These are phyloP conservation scores for Bellardia bayeri DNA, from an alignment of 2,888 invertebrate species.

Conservation along the genomic window DNA sequence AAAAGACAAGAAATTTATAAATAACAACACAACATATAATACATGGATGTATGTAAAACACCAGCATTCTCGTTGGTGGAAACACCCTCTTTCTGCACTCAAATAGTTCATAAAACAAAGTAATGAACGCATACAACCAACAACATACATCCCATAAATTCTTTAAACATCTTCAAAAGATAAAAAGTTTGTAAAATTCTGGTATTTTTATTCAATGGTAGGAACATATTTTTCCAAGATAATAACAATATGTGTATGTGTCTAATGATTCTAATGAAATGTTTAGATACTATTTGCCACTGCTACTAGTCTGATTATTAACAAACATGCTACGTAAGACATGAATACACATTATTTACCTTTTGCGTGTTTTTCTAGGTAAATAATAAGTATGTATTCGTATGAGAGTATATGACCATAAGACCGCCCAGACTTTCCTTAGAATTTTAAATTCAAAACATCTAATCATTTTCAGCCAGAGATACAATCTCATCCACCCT, in stretches of 20 bases:
- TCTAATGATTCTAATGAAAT: conserved; percentile 18
- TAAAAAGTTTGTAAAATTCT: conserved; percentile 3
- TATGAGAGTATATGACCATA: not conserved
- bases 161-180: conserved; percentile 4
- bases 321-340: not conserved
- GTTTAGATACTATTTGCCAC: conserved; percentile 12
- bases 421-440: conserved; percentile 12
- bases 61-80: not conserved
- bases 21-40: not conserved
- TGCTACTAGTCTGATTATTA: not conserved
- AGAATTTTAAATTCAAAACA: conserved; percentile 27
- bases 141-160: conserved; percentile 20
- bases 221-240: not conserved
- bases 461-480: conserved; percentile 8
- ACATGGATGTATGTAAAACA: not conserved
- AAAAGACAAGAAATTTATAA: not conserved
- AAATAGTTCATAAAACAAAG: not conserved
- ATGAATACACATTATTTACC: conserved; percentile 22
- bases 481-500: conserved; percentile 23
- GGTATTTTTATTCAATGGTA: not conserved
- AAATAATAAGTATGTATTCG: conserved; percentile 1
- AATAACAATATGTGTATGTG: not conserved
- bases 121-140: not conserved
- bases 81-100: not conserved
- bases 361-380: conserved; percentile 24